Evolutionary conservation across 2,888 invertebrate genomes (phyloP).

Genomic region (Tipula vernalis): DNA sequence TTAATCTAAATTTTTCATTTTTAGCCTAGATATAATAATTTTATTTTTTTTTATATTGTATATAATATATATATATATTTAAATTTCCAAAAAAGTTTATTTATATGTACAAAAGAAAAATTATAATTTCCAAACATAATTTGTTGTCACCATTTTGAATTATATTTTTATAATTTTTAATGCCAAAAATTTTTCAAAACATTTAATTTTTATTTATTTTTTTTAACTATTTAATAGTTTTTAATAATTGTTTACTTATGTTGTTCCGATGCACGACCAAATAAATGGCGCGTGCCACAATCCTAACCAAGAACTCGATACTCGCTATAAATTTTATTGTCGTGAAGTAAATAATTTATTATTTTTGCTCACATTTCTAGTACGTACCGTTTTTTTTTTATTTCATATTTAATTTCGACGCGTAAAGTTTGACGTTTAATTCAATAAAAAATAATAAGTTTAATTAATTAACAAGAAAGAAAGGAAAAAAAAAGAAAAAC

Average conservation of each 20-base stretch:
- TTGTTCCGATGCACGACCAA: neutral
- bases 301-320: conserved; percentile 4
- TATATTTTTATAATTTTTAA: neutral
- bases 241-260: neutral
- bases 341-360: neutral
- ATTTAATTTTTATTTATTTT: neutral
- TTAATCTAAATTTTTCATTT: neutral
- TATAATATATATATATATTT: neutral
- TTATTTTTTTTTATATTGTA: neutral
- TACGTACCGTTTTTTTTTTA: neutral
- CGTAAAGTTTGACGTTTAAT: neutral
- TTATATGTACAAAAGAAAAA: neutral
- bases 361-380: neutral
- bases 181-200: neutral
- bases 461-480: conserved; percentile 4
- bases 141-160: conserved; percentile 9
- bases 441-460: neutral
- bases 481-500: neutral
- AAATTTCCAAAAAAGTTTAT: neutral
- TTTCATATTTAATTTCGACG: neutral
- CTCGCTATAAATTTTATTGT: neutral
- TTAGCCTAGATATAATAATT: neutral
- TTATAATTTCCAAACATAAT: neutral
- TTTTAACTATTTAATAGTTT: conserved; percentile 6
- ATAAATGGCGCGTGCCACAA: neutral